A percentile compares a stretch with the other conserved stretches of the same genome.
Conservation (phyloP, 2,888 invertebrate genomes). For the Heliconius hortense region DNA sequence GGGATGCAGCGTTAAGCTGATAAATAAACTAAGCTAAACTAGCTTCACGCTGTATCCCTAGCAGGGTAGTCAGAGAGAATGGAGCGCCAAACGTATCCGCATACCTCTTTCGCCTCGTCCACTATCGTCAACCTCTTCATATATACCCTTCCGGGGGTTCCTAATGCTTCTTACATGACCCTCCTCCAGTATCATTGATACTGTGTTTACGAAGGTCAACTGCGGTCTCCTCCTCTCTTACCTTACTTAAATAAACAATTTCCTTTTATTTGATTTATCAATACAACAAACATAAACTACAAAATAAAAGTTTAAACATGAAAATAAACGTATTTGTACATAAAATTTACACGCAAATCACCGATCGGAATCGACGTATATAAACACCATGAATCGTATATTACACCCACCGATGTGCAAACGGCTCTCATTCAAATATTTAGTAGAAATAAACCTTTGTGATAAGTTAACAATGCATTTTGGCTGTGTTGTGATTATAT, state of each 20-base stretch:
- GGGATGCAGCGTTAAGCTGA: no score
- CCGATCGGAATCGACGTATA: conserved; percentile 3
- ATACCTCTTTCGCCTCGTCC: no score
- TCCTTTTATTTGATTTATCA: not conserved
- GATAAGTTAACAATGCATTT: conserved; percentile 11
- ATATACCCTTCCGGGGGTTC: no score
- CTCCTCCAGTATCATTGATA: no score
- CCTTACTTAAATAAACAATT: not conserved
- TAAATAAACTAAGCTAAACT: no score
- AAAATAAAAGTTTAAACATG: not conserved
- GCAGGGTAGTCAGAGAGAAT: no score
- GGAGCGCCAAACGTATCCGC: no score
- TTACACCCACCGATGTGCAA: conserved; percentile 16
- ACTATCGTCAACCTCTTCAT: no score
- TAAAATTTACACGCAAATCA: conserved; percentile 23
- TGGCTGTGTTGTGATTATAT: not conserved
- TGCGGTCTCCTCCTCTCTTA: no score
- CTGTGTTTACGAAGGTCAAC: no score
- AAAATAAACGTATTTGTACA: not conserved
- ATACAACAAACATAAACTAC: not conserved
- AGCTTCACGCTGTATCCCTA: no score
- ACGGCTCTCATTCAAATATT: conserved; percentile 19
- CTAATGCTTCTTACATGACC: no score
- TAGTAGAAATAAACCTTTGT: not conserved
- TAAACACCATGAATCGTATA: conserved; percentile 28